These are phyloP conservation scores for Lota lota DNA, from an alignment of 2,113 vertebrate genomes.

Conservation along the genomic window DNA sequence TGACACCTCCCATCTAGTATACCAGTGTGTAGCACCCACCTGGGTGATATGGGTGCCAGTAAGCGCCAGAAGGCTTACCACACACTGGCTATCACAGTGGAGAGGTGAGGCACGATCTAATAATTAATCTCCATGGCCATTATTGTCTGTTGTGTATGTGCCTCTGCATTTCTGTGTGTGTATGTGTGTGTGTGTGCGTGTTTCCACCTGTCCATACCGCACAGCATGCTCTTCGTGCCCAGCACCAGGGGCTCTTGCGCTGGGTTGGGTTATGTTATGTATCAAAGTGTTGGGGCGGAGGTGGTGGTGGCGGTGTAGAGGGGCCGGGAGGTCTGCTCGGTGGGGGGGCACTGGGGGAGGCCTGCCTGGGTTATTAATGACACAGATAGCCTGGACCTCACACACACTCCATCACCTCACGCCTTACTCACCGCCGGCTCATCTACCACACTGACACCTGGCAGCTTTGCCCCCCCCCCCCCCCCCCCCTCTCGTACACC, in stretches of 20 bases:
- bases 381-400: conserved; percentile 58
- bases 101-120: no score
- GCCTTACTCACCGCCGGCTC: conserved; percentile 41
- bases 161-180: background rate
- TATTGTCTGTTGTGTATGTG: no score
- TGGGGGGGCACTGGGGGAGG: conserved; percentile 36
- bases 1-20: no score
- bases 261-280: no score
- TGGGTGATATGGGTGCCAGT: no score
- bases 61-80: no score
- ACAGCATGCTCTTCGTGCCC: no score
- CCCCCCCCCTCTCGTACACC: conserved; percentile 9
- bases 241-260: no score
- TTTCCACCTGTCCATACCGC: no score
- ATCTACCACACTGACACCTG: conserved; percentile 56
- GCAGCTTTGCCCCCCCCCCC: conserved; percentile 31
- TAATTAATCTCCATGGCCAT: no score
- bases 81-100: no score
- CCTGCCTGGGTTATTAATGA: conserved; percentile 70
- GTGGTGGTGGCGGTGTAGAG: background rate
- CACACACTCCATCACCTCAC: conserved; percentile 62
- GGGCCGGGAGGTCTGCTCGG: conserved; percentile 41
- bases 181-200: conserved; percentile 9
- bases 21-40: no score
- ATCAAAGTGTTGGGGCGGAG: background rate